Evolutionary conservation across 64 coral and sea anemone species (phyloP).

Genomic region (Porites lutea): DNA sequence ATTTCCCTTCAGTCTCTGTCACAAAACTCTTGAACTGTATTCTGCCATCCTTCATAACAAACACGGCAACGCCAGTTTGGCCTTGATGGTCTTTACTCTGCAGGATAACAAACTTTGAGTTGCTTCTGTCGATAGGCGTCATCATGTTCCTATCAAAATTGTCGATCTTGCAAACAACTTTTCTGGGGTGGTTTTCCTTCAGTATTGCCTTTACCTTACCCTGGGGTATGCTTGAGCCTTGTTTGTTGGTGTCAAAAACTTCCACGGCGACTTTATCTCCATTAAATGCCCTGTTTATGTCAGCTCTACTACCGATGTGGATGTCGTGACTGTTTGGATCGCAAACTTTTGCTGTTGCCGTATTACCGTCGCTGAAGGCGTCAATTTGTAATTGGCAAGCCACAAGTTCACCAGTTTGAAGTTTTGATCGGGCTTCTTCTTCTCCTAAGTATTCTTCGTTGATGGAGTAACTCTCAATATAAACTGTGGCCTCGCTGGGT

Average conservation of each 20-base stretch:
- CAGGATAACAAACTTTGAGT: constrained; percentile 86
- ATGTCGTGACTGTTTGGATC: constrained; percentile 75
- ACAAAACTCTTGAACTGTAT: constrained; percentile 69
- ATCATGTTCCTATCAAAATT: constrained; percentile 80
- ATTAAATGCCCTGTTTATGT: constrained; percentile 94
- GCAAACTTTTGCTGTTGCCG: constrained; percentile 71
- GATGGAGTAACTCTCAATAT: constrained; percentile 64
- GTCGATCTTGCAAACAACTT: constrained; percentile 82
- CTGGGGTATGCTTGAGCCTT: constrained; percentile 7
- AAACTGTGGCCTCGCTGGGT: constrained; percentile 65
- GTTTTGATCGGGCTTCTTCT: constrained; percentile 10
- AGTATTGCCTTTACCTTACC: constrained; percentile 85
- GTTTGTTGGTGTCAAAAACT: not conserved
- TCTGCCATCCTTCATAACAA: constrained; percentile 50
- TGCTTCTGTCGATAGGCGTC: constrained; percentile 86
- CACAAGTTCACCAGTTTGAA: constrained; percentile 66
- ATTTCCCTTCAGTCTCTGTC: constrained; percentile 73
- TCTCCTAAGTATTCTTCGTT: constrained; percentile 80
- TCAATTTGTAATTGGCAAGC: constrained; percentile 75
- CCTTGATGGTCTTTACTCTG: constrained; percentile 85
- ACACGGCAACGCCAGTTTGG: constrained; percentile 83
- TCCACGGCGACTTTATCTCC: constrained; percentile 88
- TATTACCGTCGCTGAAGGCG: constrained; percentile 59
- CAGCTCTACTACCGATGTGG: constrained; percentile 57
- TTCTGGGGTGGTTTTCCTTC: constrained; percentile 76